Conservation (phyloP, 2,888 invertebrate species). For the Andrena camellia region DNA sequence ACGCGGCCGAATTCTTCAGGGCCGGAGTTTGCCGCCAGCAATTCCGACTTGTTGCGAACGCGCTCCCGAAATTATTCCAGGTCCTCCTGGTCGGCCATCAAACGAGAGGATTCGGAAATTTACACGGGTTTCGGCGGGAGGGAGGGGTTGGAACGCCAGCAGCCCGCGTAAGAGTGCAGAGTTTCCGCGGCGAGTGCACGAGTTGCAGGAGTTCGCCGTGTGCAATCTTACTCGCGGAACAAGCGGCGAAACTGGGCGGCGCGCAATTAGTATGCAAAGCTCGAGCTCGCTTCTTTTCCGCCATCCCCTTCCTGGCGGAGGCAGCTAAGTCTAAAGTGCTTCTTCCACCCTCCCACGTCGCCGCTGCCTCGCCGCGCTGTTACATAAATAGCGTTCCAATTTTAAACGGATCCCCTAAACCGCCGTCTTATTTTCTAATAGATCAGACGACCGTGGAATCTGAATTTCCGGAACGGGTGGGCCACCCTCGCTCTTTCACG, state of each 20-base stretch:
- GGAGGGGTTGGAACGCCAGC: no score
- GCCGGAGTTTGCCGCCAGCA: constrained; percentile 18
- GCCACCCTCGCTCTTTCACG: background rate
- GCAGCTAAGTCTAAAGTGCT: constrained; percentile 6
- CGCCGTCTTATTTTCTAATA: constrained; percentile 26
- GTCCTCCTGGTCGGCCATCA: constrained; percentile 27
- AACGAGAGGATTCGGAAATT: constrained; percentile 30
- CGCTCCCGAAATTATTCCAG: constrained; percentile 26
- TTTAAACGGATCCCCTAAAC: constrained; percentile 21
- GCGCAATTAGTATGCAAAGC: constrained; percentile 35
- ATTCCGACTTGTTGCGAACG: constrained; percentile 38
- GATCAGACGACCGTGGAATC: constrained; percentile 26
- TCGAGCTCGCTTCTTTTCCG: constrained; percentile 26
- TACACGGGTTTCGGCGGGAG: constrained; percentile 4
- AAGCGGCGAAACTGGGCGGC: background rate
- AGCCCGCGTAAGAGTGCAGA: background rate
- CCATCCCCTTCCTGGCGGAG: background rate
- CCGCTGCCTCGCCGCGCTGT: background rate
- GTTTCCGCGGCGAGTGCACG: constrained; percentile 3
- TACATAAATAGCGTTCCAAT: constrained; percentile 31
- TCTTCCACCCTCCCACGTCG: background rate
- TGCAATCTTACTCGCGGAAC: constrained; percentile 25
- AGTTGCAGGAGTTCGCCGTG: background rate
- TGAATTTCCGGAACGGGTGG: constrained; percentile 4
- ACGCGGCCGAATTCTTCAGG: constrained; percentile 28